Conservation (phyloP, 2,113 vertebrate species). For the Lepisosteus osseus region DNA sequence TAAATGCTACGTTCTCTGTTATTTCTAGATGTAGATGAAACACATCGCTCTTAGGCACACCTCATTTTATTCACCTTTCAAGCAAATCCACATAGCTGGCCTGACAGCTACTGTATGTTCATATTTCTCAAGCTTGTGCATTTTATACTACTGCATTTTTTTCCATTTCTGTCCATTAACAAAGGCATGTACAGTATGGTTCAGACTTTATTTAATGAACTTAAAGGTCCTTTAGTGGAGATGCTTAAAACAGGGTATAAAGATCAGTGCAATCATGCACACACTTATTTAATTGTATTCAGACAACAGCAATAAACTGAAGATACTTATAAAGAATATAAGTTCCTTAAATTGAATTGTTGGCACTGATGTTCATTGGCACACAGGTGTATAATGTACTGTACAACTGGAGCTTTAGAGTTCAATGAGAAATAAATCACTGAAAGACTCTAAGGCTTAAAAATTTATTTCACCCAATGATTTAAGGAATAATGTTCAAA, state of each 20-base stretch:
- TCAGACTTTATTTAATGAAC: not conserved
- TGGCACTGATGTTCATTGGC: too few species aligned
- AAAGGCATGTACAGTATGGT: not conserved
- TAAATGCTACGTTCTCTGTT: slow-evolving; percentile 54
- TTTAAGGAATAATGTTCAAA: too few species aligned
- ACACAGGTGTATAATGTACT: too few species aligned
- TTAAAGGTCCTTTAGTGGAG: not conserved
- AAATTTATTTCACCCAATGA: too few species aligned
- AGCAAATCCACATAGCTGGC: slow-evolving; percentile 47
- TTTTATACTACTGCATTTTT: slow-evolving; percentile 43
- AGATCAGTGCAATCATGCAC: not conserved
- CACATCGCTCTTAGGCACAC: slow-evolving; percentile 48
- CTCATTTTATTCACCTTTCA: slow-evolving; percentile 51
- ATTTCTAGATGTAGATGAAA: slow-evolving; percentile 58
- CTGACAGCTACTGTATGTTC: slow-evolving; percentile 45
- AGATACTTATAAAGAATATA: not conserved
- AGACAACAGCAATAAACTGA: not conserved
- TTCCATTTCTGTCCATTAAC: not conserved
- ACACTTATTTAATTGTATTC: not conserved
- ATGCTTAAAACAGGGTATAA: not conserved
- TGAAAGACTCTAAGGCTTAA: too few species aligned
- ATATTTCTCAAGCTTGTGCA: slow-evolving; percentile 56
- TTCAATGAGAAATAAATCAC: too few species aligned
- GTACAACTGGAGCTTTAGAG: too few species aligned
- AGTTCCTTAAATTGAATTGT: too few species aligned